Evolutionary conservation across 1,140 invertebrate genomes (phyloP).

Genomic region (Bombus confusus): DNA sequence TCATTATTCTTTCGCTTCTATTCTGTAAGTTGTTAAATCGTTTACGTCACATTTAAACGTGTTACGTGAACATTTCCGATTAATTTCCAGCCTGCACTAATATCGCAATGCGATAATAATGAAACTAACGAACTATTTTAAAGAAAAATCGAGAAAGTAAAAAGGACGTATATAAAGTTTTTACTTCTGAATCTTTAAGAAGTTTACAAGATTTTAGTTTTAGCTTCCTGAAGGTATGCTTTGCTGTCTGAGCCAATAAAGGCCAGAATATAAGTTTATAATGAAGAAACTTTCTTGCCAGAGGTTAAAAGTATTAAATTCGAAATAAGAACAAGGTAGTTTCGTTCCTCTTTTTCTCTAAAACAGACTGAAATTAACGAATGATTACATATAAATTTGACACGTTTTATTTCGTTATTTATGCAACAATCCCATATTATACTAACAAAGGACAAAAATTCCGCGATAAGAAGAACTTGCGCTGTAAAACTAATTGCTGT

Average conservation of each 20-base stretch:
- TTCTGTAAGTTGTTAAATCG: conserved; percentile 10
- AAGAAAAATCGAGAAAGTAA: neutral
- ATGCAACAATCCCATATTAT: too few species aligned
- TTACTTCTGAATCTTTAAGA: conserved; percentile 19
- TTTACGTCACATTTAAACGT: neutral
- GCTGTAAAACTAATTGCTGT: too few species aligned
- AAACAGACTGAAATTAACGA: neutral
- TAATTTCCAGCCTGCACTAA: neutral
- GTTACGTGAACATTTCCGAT: neutral
- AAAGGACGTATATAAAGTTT: conserved; percentile 7
- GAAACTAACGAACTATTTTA: neutral
- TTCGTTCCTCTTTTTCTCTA: neutral
- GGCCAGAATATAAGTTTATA: conserved; percentile 40
- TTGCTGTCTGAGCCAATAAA: conserved; percentile 34
- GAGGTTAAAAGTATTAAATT: conserved; percentile 37
- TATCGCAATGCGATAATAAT: neutral
- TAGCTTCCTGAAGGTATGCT: conserved; percentile 7
- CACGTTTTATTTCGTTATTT: too few species aligned
- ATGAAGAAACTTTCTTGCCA: conserved; percentile 33
- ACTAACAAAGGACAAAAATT: too few species aligned
- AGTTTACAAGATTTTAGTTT: conserved; percentile 31
- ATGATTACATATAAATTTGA: neutral
- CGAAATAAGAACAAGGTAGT: conserved; percentile 6
- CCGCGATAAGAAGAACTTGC: too few species aligned
- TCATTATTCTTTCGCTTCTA: conserved; percentile 20